Conservation (phyloP, 1,140 invertebrate genomes). For the Calephelis virginiensis region DNA sequence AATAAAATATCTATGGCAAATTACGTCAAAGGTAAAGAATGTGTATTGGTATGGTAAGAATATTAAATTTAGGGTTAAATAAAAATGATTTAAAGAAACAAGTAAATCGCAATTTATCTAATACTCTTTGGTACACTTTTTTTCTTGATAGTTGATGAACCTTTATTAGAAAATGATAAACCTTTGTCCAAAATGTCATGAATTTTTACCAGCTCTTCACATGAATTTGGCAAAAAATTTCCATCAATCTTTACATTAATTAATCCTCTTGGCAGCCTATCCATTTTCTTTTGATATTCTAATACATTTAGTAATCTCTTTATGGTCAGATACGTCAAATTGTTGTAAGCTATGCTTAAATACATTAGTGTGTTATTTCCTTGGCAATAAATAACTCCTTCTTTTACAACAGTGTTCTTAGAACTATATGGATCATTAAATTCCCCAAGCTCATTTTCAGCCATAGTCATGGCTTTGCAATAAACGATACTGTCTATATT, state of each 20-base stretch:
- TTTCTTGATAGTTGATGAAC: not conserved
- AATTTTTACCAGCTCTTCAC: constrained; percentile 42
- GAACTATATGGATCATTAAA: constrained; percentile 48
- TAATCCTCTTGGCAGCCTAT: constrained; percentile 47
- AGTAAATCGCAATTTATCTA: not conserved
- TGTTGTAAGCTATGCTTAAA: constrained; percentile 56
- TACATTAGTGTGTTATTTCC: constrained; percentile 51
- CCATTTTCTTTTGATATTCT: constrained; percentile 35
- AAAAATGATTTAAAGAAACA: no score
- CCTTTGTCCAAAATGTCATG: constrained; percentile 42
- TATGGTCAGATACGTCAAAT: constrained; percentile 42
- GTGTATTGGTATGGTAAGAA: no score
- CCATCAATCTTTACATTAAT: constrained; percentile 53
- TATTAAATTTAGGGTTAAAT: no score
- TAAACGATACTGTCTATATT: constrained; percentile 34
- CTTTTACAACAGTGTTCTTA: constrained; percentile 32
- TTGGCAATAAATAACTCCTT: constrained; percentile 38
- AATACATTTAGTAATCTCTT: constrained; percentile 45
- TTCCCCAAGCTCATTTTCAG: constrained; percentile 36
- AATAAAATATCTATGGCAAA: no score
- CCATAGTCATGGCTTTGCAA: constrained; percentile 44
- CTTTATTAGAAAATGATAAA: constrained; percentile 1
- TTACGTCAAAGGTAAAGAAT: no score
- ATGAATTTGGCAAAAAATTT: constrained; percentile 45
- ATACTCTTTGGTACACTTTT: not conserved